Conservation (phyloP, 2,888 invertebrate genomes). For the Andricus curvator region DNA sequence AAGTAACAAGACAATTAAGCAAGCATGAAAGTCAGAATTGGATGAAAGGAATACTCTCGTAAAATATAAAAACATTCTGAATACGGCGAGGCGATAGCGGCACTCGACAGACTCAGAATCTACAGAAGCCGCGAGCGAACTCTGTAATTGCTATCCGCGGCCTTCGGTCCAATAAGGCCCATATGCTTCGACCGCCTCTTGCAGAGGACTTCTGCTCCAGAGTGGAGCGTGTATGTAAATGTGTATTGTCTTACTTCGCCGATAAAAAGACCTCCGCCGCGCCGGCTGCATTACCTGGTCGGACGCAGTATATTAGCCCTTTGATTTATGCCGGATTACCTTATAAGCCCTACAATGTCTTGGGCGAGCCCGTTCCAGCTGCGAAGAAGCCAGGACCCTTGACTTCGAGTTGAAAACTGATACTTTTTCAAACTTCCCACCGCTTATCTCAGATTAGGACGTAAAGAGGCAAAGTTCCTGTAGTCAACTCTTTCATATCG, state of each 20-base stretch:
- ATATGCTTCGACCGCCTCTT: conserved; percentile 58
- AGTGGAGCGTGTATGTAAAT: conserved; percentile 72
- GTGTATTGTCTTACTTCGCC: conserved; percentile 74
- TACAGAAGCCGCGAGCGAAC: conserved; percentile 67
- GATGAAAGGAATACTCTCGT: neutral
- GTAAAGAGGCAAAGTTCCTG: neutral
- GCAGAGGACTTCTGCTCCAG: conserved; percentile 51
- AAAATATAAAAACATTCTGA: neutral
- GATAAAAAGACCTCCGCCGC: conserved; percentile 73
- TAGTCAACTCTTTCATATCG: neutral
- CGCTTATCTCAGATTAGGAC: conserved; percentile 17
- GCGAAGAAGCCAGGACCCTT: conserved; percentile 45
- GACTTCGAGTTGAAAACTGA: conserved; percentile 24
- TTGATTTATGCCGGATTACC: conserved; percentile 76
- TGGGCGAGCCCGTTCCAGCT: conserved; percentile 53
- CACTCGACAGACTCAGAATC: conserved; percentile 54
- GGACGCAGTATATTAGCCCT: conserved; percentile 74
- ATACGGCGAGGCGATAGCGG: neutral
- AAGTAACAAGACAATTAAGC: neutral
- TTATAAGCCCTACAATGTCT: conserved; percentile 74
- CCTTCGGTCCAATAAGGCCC: conserved; percentile 67
- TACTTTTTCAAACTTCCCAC: conserved; percentile 20
- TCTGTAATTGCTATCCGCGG: conserved; percentile 51
- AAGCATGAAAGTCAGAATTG: neutral
- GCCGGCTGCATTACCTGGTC: conserved; percentile 70